Percentiles rank a stretch among this genome's conserved stretches.
Evolutionary conservation across 2,797 vertebrate species (phyloP).

Genomic region (Sardinella longiceps): DNA sequence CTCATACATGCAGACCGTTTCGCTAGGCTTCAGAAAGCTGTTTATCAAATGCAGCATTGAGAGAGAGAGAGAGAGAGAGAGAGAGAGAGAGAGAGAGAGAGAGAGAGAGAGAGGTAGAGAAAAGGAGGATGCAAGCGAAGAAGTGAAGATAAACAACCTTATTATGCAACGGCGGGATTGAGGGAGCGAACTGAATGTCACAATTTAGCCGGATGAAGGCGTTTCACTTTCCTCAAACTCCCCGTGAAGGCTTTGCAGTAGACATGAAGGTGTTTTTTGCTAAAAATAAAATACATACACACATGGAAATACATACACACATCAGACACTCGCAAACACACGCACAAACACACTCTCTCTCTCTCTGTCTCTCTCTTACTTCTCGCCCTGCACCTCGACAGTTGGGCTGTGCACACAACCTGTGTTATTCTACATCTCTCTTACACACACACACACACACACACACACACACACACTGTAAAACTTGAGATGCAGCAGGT

Average conservation of each 20-base stretch:
- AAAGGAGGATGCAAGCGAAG: conserved; percentile 14
- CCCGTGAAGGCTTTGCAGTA: conserved; percentile 28
- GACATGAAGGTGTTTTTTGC: conserved; percentile 29
- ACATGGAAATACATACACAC: background rate
- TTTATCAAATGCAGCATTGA: conserved; percentile 48
- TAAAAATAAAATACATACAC: conserved; percentile 33
- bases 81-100: background rate
- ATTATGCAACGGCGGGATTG: conserved; percentile 38
- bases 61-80: background rate
- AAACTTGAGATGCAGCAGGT: background rate
- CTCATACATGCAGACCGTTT: background rate
- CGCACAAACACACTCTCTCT: background rate
- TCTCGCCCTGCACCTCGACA: no score
- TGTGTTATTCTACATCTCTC: no score
- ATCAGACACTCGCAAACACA: background rate
- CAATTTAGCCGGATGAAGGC: conserved; percentile 40
- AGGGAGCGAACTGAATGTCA: conserved; percentile 34
- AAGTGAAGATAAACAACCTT: conserved; percentile 46
- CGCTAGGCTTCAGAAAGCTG: conserved; percentile 47
- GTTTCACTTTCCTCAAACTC: conserved; percentile 37
- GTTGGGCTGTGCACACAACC: no score
- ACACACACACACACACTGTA: background rate
- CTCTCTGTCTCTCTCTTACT: no score
- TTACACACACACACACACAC: background rate
- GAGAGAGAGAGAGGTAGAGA: background rate